phyloP scores from a whole-genome alignment of 2,113 vertebrate genomes.

The Bambusicola thoracicus region DNA sequence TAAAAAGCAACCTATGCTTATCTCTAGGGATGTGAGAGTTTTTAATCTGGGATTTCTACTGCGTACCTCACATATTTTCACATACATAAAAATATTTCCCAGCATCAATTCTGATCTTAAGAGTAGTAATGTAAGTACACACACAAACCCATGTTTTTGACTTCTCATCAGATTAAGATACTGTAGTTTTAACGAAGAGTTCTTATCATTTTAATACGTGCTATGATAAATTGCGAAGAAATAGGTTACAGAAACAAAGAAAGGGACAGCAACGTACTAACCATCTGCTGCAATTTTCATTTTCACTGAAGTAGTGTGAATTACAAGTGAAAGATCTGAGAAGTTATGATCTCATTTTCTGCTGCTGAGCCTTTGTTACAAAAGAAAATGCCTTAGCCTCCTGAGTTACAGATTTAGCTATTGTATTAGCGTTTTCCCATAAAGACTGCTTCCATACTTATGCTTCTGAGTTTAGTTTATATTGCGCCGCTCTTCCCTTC shows the following conservation, averaged over 20 bases:
- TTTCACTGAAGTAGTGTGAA: background rate
- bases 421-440: background rate
- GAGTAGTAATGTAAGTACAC: background rate
- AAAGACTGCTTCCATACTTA: background rate
- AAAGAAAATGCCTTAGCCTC: background rate
- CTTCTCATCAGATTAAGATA: background rate
- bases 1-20: background rate
- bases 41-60: constrained; percentile 12
- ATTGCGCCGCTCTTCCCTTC: constrained; percentile 75
- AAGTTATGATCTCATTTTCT: background rate
- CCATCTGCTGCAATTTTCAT: background rate
- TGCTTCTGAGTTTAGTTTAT: constrained; percentile 74
- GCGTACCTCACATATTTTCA: background rate
- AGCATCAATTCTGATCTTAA: background rate
- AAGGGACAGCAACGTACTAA: background rate
- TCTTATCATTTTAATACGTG: background rate
- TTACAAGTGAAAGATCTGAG: background rate
- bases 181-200: background rate
- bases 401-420: background rate
- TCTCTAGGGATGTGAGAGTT: constrained; percentile 13
- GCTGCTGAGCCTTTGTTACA: background rate
- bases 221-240: background rate
- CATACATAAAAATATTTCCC: background rate
- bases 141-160: rapidly evolving
- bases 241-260: background rate